A percentile compares a stretch with the other conserved stretches of the same genome.
Conservation (phyloP, 2,113 vertebrate species). For the Murina feae region DNA sequence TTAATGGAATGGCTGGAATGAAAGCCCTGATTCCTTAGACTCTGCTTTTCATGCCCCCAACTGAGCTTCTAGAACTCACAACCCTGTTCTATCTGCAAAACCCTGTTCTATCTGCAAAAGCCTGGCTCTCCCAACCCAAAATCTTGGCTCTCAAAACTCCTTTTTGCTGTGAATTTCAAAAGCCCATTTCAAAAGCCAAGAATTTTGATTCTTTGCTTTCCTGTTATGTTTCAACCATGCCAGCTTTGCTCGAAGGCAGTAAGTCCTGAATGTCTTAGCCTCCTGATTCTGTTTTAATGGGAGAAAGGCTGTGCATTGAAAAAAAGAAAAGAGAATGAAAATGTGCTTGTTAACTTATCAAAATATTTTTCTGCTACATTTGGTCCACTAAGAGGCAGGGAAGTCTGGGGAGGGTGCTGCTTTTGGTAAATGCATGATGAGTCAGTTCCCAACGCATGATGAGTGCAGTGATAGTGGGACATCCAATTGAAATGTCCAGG, state of each 20-base stretch:
- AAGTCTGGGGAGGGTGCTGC: background rate
- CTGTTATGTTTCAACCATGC: background rate
- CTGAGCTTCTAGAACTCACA: background rate
- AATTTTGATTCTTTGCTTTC: background rate
- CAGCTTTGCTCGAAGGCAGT: background rate
- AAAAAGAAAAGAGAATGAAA: background rate
- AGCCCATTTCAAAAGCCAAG: conserved; percentile 4
- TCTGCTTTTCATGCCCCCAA: background rate
- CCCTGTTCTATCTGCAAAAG: background rate
- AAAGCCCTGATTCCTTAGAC: background rate
- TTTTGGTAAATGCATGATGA: background rate
- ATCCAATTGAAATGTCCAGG: accelerated
- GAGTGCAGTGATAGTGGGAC: accelerated
- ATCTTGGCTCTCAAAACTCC: background rate
- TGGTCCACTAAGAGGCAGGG: background rate
- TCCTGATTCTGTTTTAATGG: background rate
- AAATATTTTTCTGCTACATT: background rate
- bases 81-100: background rate
- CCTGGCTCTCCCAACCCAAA: background rate
- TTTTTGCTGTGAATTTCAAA: background rate
- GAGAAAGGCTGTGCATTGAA: background rate
- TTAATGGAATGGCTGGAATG: background rate
- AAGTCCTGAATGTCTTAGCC: background rate
- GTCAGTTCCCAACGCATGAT: background rate
- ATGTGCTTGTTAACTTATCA: background rate